A percentile compares a stretch with the other conserved stretches of the same genome.
Conservation (phyloP, 2,797 vertebrate species). For the Lacerta agilis region DNA sequence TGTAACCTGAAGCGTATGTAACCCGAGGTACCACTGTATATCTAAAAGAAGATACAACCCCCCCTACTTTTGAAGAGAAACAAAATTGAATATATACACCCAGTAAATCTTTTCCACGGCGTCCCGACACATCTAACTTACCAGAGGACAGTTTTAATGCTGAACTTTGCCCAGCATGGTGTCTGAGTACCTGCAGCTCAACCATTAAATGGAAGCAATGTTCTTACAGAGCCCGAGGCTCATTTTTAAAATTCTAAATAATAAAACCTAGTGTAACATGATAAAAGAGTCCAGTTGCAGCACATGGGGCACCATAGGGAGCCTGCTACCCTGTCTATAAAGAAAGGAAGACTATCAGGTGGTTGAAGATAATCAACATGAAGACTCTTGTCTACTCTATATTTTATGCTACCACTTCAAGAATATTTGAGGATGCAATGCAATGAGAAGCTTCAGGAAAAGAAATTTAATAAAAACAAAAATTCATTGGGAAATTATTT, state of each 20-base stretch:
- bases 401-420: background rate
- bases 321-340: background rate
- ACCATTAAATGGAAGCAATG: slow-evolving; percentile 20
- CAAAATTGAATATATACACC: background rate
- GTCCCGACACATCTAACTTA: slow-evolving; percentile 1
- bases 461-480: too few species aligned
- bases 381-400: background rate
- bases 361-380: background rate
- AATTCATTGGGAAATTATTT: background rate
- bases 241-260: slow-evolving; percentile 38
- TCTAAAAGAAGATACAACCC: background rate
- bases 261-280: slow-evolving; percentile 19
- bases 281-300: slow-evolving; percentile 28
- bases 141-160: slow-evolving; percentile 19
- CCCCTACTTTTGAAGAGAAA: background rate
- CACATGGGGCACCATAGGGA: background rate
- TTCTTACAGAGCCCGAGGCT: slow-evolving; percentile 15
- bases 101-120: slow-evolving; percentile 18
- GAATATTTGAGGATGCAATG: background rate
- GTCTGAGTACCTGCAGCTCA: slow-evolving; percentile 25
- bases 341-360: background rate
- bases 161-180: slow-evolving; percentile 32
- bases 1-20: too few species aligned
- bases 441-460: background rate
- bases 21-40: background rate